Conservation (phyloP, 2,797 vertebrate genomes). For the Leontopithecus rosalia region DNA sequence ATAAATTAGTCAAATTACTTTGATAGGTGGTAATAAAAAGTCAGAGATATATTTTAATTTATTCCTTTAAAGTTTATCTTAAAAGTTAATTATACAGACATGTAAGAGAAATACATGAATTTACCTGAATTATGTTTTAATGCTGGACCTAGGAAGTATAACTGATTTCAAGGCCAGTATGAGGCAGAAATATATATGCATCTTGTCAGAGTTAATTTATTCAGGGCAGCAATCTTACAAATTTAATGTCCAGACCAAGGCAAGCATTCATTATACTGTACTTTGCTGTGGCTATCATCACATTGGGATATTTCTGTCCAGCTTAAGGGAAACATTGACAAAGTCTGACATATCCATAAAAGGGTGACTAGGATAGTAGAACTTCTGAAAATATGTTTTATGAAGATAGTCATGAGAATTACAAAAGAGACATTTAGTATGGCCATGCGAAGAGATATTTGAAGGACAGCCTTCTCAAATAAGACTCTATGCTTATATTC, state of each 20-base stretch:
- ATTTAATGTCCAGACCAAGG: background rate
- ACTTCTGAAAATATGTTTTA: background rate
- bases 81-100: background rate
- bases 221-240: background rate
- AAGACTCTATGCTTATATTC: background rate
- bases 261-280: background rate
- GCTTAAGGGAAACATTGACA: background rate
- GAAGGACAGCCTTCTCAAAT: background rate
- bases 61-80: background rate
- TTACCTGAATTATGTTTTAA: background rate
- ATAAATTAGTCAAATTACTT: background rate
- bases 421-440: rapidly evolving
- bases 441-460: background rate
- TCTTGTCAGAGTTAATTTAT: background rate
- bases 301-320: background rate
- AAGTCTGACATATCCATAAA: background rate
- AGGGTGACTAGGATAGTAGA: background rate
- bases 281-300: background rate
- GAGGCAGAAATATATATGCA: background rate
- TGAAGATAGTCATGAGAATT: background rate
- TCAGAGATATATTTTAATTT: background rate
- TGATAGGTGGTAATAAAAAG: background rate
- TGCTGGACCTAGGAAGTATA: background rate
- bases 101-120: background rate
- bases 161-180: background rate